Evolutionary conservation across 2,113 vertebrate genomes (phyloP), one percentile per base, ranked within the genome.

Genomic region (Scatophagus argus): DNA sequence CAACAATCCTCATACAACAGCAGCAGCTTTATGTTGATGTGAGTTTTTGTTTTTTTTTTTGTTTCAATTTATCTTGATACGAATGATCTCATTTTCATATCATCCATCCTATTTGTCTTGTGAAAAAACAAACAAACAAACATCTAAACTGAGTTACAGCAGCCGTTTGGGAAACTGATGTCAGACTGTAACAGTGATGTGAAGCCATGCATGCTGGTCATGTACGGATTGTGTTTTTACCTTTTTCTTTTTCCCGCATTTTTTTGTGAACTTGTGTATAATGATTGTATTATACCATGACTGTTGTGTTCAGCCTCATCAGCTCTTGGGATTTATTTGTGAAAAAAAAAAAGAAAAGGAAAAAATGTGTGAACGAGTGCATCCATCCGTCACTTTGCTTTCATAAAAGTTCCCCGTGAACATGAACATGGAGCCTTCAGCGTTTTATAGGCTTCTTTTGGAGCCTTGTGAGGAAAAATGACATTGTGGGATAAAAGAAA

Each of bases 171-270:
- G 47, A 39, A 21, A 46, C n/a, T 39, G 51, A 47, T 73, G 66
- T 68, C 41, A 69, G 94, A 94, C 94, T 95, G 94, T 95, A 59
- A 93, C 90, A 94, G 92, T 95, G 88, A 91, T 95, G 92, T 94
- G 91, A 93, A 94, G 90, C 92, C 95, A 94, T 96, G 96, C 96
- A 96, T 98, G 97, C 97, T 97, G 97, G 97, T 95, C 97, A 96
- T 98, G 97, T 94, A 93, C 0, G 95, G 96, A 87, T 47, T 85
- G 81, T 88, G 66, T 72, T 60, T 85, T 49, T 62, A 36, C 91
- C 93, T 94, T 93, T 89, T 63, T 82, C 93, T 11, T 16, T 94
- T 93, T 93, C 93, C 8, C 93, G 90, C 94, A 91, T 96, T 94
- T 96, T 94, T 90, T 78, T 94, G 95, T 95, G 93, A 95, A 96